These are phyloP conservation scores for Lanius collurio DNA, from an alignment of 2,113 vertebrate genomes.

Conservation along the genomic window DNA sequence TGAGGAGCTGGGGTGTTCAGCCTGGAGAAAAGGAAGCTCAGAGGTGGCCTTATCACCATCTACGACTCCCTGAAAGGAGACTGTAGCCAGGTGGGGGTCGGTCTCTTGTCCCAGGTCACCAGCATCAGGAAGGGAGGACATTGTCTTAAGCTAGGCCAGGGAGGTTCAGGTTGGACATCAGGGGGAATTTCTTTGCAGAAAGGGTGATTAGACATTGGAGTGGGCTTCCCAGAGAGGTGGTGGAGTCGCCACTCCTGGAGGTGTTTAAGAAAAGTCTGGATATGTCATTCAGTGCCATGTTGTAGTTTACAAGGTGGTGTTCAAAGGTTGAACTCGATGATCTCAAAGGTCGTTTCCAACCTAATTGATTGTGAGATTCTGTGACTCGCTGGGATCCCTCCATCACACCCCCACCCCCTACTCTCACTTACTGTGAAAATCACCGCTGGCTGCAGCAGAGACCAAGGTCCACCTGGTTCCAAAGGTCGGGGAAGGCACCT, in stretches of 20 bases:
- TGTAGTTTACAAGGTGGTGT: too few relatives aligned
- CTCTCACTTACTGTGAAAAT: not conserved
- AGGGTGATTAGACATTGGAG: not conserved
- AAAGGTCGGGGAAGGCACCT: too few relatives aligned
- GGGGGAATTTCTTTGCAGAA: not conserved
- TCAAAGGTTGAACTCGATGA: not conserved
- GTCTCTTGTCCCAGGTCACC: not conserved
- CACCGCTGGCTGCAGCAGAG: fast-evolving
- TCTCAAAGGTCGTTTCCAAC: not conserved
- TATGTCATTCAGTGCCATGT: fast-evolving
- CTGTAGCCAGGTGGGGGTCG: too few relatives aligned
- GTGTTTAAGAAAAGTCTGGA: not conserved
- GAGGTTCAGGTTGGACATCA: not conserved
- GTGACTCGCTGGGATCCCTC: not conserved
- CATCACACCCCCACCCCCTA: fast-evolving
- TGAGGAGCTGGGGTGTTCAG: not conserved
- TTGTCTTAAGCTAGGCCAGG: too few relatives aligned
- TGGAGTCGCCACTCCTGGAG: not conserved
- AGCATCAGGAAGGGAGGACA: not conserved
- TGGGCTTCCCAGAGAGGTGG: not conserved
- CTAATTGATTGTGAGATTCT: too few relatives aligned
- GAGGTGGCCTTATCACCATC: too few relatives aligned
- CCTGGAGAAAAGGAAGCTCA: not conserved
- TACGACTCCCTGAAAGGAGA: not conserved
- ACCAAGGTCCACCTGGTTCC: fast-evolving